Evolutionary conservation across 2,888 invertebrate genomes (phyloP).

Genomic region (Torymus tubicola): DNA sequence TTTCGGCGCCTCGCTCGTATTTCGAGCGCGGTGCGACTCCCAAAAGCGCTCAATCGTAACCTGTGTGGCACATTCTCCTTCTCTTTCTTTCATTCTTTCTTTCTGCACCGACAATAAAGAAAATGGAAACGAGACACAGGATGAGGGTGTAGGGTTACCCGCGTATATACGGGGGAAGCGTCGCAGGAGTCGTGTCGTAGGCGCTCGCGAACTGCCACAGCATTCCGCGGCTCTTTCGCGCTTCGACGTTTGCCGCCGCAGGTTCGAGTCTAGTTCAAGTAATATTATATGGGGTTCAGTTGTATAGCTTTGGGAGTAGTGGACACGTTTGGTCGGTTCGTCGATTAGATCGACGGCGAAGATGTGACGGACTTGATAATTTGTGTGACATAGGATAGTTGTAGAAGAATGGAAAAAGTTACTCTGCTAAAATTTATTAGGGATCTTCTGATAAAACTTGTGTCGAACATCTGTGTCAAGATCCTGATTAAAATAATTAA

Average conservation of each 20-base stretch:
- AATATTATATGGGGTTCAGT: too few relatives aligned
- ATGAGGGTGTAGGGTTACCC: constrained; percentile 66
- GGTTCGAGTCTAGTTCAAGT: too few relatives aligned
- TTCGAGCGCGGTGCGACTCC: neutral
- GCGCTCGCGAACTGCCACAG: constrained; percentile 36
- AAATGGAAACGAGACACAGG: constrained; percentile 64
- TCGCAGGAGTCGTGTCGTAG: constrained; percentile 37
- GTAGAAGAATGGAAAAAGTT: neutral
- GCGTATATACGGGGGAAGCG: constrained; percentile 58
- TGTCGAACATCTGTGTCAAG: constrained; percentile 21
- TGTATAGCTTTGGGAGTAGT: too few relatives aligned
- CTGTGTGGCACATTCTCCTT: too few relatives aligned
- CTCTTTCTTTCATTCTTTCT: too few relatives aligned
- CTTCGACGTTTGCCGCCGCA: neutral
- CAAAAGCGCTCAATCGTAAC: too few relatives aligned
- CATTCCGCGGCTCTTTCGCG: constrained; percentile 27
- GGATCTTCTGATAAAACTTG: constrained; percentile 5
- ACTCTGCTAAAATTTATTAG: neutral
- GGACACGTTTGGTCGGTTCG: too few relatives aligned
- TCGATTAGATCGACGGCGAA: too few relatives aligned
- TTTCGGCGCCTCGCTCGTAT: constrained; percentile 28
- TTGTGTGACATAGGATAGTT: too few relatives aligned
- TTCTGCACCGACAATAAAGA: neutral
- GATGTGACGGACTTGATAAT: too few relatives aligned
- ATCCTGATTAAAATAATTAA: constrained; percentile 17